These are phyloP conservation scores for Cirrhinus molitorella DNA, from an alignment of 2,797 vertebrate genomes.

Conservation along the genomic window DNA sequence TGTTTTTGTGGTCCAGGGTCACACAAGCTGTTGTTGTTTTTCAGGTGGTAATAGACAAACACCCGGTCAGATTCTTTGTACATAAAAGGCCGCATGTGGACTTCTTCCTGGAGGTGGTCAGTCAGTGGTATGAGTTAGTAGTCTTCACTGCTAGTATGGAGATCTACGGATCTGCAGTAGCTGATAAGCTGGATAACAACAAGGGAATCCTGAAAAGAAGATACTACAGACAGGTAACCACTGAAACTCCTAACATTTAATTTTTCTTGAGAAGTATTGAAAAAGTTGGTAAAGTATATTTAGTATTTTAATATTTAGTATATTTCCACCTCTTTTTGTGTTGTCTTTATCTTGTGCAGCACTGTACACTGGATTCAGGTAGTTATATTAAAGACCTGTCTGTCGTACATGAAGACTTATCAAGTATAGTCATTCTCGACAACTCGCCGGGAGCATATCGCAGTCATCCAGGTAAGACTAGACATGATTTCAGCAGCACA, in stretches of 20 bases:
- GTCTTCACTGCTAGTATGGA: slow-evolving; percentile 88
- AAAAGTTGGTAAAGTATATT: not conserved
- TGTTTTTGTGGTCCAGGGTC: too few species aligned
- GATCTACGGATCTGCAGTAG: slow-evolving; percentile 85
- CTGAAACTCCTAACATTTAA: not conserved
- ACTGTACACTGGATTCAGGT: slow-evolving; percentile 86
- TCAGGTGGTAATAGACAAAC: slow-evolving; percentile 85
- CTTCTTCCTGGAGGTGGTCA: slow-evolving; percentile 87
- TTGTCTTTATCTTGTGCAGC: slow-evolving; percentile 67
- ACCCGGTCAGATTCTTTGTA: slow-evolving; percentile 85
- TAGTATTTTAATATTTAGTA: not conserved
- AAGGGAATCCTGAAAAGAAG: slow-evolving; percentile 80
- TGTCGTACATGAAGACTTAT: slow-evolving; percentile 83
- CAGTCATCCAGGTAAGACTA: slow-evolving; percentile 82
- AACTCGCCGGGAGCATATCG: slow-evolving; percentile 86
- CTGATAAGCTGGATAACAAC: slow-evolving; percentile 84
- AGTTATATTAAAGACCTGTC: slow-evolving; percentile 87
- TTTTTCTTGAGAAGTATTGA: not conserved
- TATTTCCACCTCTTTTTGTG: too few species aligned
- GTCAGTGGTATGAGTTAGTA: slow-evolving; percentile 86
- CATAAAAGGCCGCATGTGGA: slow-evolving; percentile 86
- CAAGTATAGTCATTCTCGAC: slow-evolving; percentile 85
- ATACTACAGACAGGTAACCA: slow-evolving; percentile 83
- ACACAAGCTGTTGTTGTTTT: too few species aligned
- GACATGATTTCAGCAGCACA: slow-evolving; percentile 1